Evolutionary conservation across 2,888 invertebrate genomes (phyloP).

Genomic region (Hyposoter dolosus): DNA sequence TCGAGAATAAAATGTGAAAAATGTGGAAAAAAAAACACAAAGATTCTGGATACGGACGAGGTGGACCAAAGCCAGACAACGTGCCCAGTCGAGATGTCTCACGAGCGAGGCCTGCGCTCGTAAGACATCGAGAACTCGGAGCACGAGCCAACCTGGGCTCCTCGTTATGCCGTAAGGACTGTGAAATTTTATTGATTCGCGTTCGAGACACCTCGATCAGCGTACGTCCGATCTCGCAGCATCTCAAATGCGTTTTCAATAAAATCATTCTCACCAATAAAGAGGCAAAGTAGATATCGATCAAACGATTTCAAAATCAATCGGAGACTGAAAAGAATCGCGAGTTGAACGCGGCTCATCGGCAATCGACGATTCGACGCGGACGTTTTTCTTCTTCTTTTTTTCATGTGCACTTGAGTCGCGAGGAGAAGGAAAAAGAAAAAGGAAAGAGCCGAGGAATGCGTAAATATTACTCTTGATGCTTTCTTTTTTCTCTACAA

Average conservation of each 20-base stretch:
- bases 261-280: not conserved
- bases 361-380: conserved; percentile 62
- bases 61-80: conserved; percentile 48
- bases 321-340: not conserved
- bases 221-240: conserved; percentile 62
- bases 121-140: conserved; percentile 78
- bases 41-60: conserved; percentile 40
- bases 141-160: conserved; percentile 70
- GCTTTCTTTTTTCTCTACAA: conserved; percentile 46
- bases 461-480: conserved; percentile 47
- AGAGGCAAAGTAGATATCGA: not conserved
- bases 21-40: not conserved
- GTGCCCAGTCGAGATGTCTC: conserved; percentile 78
- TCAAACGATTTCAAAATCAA: not conserved
- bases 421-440: conserved; percentile 10
- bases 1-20: not conserved
- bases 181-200: conserved; percentile 30
- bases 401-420: not conserved
- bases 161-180: conserved; percentile 57
- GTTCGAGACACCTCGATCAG: conserved; percentile 46
- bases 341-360: conserved; percentile 13
- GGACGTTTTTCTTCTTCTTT: not conserved
- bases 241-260: conserved; percentile 32
- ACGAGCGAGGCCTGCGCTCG: conserved; percentile 84
- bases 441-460: conserved; percentile 26